These are phyloP conservation scores for Platichthys stellatus DNA, from an alignment of 2,113 vertebrate species.

Conservation along the genomic window DNA sequence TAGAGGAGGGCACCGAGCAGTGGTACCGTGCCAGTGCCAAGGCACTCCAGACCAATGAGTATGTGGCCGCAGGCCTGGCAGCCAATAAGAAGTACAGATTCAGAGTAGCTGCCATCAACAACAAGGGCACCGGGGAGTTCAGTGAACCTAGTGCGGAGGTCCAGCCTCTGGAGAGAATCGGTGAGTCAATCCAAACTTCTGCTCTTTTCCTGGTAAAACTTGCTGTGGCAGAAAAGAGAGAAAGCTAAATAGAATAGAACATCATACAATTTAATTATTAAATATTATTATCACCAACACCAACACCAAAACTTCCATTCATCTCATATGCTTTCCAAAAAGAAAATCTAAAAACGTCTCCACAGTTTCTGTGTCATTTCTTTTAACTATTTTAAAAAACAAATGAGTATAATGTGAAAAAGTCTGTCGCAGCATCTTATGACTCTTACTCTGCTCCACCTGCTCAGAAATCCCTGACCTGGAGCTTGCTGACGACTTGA, in stretches of 20 bases:
- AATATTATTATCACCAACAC: too few species aligned
- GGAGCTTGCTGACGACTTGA: constrained; percentile 94
- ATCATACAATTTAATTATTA: too few species aligned
- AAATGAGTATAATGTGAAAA: not conserved
- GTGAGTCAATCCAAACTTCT: constrained; percentile 75
- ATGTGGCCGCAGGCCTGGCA: constrained; percentile 88
- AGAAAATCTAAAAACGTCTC: too few species aligned
- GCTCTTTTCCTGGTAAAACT: too few species aligned
- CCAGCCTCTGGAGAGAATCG: constrained; percentile 91
- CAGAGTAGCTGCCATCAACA: constrained; percentile 92
- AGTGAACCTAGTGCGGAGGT: constrained; percentile 89
- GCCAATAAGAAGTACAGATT: constrained; percentile 92
- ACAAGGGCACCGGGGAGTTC: constrained; percentile 93
- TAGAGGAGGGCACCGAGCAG: constrained; percentile 91
- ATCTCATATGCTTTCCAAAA: too few species aligned
- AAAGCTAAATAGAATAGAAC: too few species aligned
- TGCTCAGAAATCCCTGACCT: constrained; percentile 93
- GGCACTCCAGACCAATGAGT: constrained; percentile 86
- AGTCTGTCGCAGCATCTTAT: not conserved
- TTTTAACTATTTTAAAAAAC: too few species aligned
- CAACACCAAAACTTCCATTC: too few species aligned
- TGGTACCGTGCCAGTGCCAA: constrained; percentile 93
- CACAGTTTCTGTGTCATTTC: too few species aligned
- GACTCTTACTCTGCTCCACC: not conserved
- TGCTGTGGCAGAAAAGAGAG: too few species aligned